Evolutionary conservation across 1,140 invertebrate species (phyloP).

Genomic region (Euborellia annulipes): DNA sequence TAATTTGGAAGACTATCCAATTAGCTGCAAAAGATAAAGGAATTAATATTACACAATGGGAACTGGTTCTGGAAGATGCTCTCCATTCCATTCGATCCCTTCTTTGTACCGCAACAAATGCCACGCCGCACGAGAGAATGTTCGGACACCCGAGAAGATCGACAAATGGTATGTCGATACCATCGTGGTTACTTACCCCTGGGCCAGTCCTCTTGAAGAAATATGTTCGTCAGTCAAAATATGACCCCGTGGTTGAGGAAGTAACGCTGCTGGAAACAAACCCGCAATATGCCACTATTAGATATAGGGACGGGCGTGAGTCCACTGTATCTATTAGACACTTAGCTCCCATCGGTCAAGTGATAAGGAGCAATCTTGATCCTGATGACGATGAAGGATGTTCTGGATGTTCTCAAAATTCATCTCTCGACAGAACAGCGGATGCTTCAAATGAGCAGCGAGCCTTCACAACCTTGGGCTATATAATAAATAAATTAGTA

Average conservation of each 20-base stretch:
- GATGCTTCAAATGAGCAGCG: too few species aligned
- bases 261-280: constrained; percentile 10
- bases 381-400: too few species aligned
- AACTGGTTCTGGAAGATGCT: constrained; percentile 7
- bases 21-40: constrained; percentile 9
- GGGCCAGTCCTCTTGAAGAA: constrained; percentile 5
- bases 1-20: constrained; percentile 13
- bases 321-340: constrained; percentile 10
- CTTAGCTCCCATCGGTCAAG: constrained; percentile 5
- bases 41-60: not conserved
- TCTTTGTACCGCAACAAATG: constrained; percentile 9
- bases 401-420: too few species aligned
- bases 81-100: constrained; percentile 7
- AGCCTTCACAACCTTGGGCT: too few species aligned
- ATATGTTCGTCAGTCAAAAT: not conserved
- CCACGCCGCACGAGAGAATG: constrained; percentile 3
- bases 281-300: constrained; percentile 7
- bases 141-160: not conserved
- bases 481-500: too few species aligned
- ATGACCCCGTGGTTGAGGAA: constrained; percentile 7
- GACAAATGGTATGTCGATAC: not conserved
- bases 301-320: constrained; percentile 7
- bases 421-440: too few species aligned
- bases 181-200: not conserved
- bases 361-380: too few species aligned